phyloP scores from a whole-genome alignment of 2,888 invertebrate genomes.

The Gonocerus acuteangulatus region DNA sequence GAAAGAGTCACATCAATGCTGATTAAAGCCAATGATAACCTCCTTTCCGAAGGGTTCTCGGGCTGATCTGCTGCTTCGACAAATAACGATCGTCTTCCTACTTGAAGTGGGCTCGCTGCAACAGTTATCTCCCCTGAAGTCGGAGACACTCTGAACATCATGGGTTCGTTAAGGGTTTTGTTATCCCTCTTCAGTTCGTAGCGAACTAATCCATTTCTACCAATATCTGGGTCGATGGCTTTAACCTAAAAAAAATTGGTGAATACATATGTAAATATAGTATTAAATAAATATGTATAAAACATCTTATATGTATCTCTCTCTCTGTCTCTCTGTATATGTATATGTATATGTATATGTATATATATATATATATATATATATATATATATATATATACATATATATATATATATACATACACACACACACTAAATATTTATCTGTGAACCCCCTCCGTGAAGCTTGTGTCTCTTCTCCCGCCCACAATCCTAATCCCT shows the following conservation, averaged over 20 bases:
- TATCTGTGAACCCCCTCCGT: too few species aligned
- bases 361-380: too few species aligned
- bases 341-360: too few species aligned
- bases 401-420: too few species aligned
- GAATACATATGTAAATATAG: too few species aligned
- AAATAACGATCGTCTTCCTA: constrained; percentile 70
- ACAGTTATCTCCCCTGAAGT: constrained; percentile 62
- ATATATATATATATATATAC: too few species aligned
- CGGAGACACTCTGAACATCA: constrained; percentile 49
- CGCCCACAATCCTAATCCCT: too few species aligned
- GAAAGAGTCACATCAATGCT: constrained; percentile 64
- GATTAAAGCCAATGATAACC: constrained; percentile 77
- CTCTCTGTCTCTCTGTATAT: too few species aligned
- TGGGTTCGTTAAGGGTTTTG: constrained; percentile 29
- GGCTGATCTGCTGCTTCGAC: constrained; percentile 79
- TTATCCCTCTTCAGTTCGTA: constrained; percentile 60
- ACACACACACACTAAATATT: too few species aligned
- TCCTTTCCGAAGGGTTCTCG: constrained; percentile 70
- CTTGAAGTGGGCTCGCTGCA: constrained; percentile 54
- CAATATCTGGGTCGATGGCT: constrained; percentile 75
- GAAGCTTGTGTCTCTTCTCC: too few species aligned
- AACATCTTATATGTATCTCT: not conserved
- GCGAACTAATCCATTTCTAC: constrained; percentile 65
- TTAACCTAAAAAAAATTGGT: constrained; percentile 62
- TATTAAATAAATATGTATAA: not conserved